phyloP scores from a whole-genome alignment of 2,113 vertebrate genomes.

The Physeter macrocephalus region DNA sequence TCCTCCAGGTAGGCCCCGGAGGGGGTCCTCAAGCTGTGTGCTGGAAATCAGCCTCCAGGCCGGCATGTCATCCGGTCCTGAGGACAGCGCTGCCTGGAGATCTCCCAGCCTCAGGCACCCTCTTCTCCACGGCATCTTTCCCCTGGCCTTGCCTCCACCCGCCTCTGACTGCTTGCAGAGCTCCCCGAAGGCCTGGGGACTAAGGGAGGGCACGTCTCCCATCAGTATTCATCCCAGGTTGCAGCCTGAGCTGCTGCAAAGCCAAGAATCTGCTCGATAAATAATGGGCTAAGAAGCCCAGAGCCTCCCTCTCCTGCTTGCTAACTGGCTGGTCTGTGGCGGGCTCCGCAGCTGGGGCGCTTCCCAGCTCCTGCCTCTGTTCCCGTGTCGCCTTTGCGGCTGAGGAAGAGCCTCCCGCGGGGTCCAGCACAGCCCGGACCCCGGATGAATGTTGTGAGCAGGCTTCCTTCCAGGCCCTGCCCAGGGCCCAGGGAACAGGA shows the following conservation, averaged over 20 bases:
- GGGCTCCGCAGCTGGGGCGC: not conserved
- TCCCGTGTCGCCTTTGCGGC: not conserved
- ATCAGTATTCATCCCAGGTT: not conserved
- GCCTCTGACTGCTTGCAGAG: not conserved
- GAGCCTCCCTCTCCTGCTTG: not conserved
- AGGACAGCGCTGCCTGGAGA: not conserved
- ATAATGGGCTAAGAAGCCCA: not conserved
- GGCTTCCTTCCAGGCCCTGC: no score
- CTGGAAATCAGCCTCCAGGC: not conserved
- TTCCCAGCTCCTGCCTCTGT: not conserved
- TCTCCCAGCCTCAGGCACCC: not conserved
- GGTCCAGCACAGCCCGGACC: not conserved
- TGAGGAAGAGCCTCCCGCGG: accelerated
- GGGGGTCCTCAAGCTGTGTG: not conserved
- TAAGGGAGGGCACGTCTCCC: not conserved
- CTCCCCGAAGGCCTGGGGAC: not conserved
- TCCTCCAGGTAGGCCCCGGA: not conserved
- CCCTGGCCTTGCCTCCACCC: not conserved
- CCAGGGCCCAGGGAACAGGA: not conserved
- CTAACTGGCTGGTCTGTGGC: not conserved
- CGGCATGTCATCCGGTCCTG: accelerated
- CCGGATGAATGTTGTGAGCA: not conserved
- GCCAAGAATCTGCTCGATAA: not conserved
- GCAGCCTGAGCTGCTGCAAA: not conserved
- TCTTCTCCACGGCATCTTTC: not conserved